Percentiles rank a stretch among this genome's conserved stretches.
phyloP scores from a whole-genome alignment of 2,888 invertebrate species.

The Dioctria linearis region DNA sequence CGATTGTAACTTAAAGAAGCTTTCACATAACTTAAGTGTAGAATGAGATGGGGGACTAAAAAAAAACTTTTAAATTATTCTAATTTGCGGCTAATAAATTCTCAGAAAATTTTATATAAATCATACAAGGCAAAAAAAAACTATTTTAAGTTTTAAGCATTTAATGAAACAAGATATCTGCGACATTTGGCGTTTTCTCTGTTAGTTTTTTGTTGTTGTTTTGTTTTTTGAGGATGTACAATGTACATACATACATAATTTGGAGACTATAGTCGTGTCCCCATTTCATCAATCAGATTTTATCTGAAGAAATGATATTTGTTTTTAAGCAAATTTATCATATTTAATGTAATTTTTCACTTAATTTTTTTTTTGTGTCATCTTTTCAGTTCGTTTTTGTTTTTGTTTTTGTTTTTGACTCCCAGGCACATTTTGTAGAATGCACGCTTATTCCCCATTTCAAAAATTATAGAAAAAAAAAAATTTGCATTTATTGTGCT shows the following conservation, averaged over 20 bases:
- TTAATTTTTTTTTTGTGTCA: no score
- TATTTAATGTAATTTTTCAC: no score
- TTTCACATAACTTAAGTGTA: background rate
- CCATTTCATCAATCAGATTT: no score
- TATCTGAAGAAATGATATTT: no score
- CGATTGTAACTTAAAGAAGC: slow-evolving; percentile 7
- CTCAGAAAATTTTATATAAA: slow-evolving; percentile 3
- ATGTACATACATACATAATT: no score
- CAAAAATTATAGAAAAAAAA: slow-evolving; percentile 8
- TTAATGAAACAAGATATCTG: slow-evolving; percentile 11
- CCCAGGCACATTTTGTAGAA: background rate
- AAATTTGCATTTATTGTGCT: slow-evolving; percentile 26
- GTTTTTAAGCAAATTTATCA: no score
- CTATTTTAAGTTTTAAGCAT: background rate
- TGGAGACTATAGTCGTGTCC: no score
- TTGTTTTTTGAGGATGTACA: background rate
- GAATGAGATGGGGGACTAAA: background rate
- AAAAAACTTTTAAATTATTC: slow-evolving; percentile 27
- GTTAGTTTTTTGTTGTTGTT: background rate
- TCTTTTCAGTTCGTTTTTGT: no score
- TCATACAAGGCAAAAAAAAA: slow-evolving; percentile 10
- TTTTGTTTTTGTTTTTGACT: background rate
- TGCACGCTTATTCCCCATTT: slow-evolving; percentile 34
- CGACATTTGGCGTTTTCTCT: background rate
- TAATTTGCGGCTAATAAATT: slow-evolving; percentile 40